phyloP scores from a whole-genome alignment of 2,113 vertebrate species.

The Oryzias melastigma region DNA sequence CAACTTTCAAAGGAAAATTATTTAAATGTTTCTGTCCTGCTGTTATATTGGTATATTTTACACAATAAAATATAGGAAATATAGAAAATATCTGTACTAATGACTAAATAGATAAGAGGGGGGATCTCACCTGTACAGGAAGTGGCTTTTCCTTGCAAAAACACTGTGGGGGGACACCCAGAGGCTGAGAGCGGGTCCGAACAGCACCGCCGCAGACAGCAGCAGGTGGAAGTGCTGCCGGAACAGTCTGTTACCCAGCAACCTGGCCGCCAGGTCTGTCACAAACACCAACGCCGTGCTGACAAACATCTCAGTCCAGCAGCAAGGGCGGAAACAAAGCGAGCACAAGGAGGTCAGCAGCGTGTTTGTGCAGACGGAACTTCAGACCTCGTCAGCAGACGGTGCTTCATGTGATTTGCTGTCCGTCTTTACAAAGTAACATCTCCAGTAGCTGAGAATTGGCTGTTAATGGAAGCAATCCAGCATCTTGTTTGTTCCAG shows the following conservation, averaged over 20 bases:
- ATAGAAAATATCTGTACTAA: no score
- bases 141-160: constrained; percentile 85
- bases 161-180: constrained; percentile 85
- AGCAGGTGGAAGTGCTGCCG: constrained; percentile 84
- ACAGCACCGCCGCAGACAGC: constrained; percentile 81
- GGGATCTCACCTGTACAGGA: constrained; percentile 86
- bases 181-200: constrained; percentile 83
- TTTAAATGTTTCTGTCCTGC: no score
- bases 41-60: no score
- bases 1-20: no score
- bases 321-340: neutral
- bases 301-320: constrained; percentile 69
- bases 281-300: constrained; percentile 78
- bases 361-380: constrained; percentile 11
- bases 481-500: neutral
- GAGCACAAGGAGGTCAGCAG: neutral
- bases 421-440: constrained; percentile 31
- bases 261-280: constrained; percentile 80
- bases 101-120: constrained; percentile 9
- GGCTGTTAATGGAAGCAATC: constrained; percentile 3
- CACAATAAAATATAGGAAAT: no score
- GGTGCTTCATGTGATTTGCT: constrained; percentile 12
- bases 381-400: neutral
- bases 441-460: neutral
- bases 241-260: constrained; percentile 80